Percentiles rank a stretch among this genome's conserved stretches.
Conservation (phyloP, 2,888 invertebrate genomes). For the Orgyia antiqua region DNA sequence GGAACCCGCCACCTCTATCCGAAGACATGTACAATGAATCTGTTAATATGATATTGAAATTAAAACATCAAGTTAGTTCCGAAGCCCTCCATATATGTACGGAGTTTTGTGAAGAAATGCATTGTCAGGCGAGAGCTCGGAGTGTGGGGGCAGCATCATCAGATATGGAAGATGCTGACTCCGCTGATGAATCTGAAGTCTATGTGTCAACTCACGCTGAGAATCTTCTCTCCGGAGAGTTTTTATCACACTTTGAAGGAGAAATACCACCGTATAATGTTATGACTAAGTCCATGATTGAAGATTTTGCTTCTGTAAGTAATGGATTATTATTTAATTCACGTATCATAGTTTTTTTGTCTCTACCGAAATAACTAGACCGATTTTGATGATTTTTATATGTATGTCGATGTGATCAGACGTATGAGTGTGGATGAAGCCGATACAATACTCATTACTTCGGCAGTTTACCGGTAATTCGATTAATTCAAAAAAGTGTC, state of each 20-base stretch:
- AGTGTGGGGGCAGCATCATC: conserved; percentile 57
- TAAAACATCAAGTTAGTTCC: conserved; percentile 65
- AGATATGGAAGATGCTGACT: conserved; percentile 50
- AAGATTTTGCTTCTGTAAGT: conserved; percentile 75
- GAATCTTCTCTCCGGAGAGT: conserved; percentile 45
- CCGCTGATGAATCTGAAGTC: conserved; percentile 45
- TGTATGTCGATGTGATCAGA: too few species aligned
- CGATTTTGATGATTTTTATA: too few species aligned
- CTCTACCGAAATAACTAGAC: too few species aligned
- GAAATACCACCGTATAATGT: conserved; percentile 61
- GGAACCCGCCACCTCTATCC: conserved; percentile 56
- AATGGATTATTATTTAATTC: too few species aligned
- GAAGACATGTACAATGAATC: conserved; percentile 43
- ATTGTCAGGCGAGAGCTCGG: conserved; percentile 51
- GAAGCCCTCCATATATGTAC: conserved; percentile 66
- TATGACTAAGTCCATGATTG: conserved; percentile 78
- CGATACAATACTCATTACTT: too few species aligned
- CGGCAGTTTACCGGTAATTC: too few species aligned
- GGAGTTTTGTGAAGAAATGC: conserved; percentile 57
- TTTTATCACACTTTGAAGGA: conserved; percentile 49
- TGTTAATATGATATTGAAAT: conserved; percentile 40
- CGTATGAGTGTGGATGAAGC: too few species aligned
- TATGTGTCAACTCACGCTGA: conserved; percentile 64
- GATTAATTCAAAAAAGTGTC: too few species aligned
- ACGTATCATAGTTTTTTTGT: too few species aligned